Conservation (phyloP, 2,797 vertebrate genomes). For the Anisognathus igniventris region DNA sequence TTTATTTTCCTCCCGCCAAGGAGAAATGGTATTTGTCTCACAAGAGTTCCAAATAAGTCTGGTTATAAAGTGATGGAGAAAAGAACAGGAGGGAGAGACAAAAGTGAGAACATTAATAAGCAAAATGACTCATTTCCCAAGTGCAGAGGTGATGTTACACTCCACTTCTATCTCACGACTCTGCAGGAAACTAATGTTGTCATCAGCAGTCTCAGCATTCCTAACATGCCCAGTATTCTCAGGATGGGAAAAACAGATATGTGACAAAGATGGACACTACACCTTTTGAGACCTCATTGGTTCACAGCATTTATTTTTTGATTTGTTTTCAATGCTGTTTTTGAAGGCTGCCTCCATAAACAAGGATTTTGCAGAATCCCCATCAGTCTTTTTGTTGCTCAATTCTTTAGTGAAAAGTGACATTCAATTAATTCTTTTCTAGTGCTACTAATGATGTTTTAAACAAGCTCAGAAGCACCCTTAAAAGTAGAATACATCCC, state of each 20-base stretch:
- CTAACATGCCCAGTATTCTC: background rate
- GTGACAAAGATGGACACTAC: background rate
- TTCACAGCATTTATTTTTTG: background rate
- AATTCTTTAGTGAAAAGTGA: background rate
- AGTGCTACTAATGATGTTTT: background rate
- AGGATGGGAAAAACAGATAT: slow-evolving; percentile 8
- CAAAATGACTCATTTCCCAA: slow-evolving; percentile 41
- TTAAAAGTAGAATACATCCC: slow-evolving; percentile 27
- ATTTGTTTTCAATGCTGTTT: background rate
- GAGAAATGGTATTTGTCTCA: slow-evolving; percentile 50
- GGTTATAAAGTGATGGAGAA: slow-evolving; percentile 4
- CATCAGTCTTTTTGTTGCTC: background rate
- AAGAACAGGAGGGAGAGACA: slow-evolving; percentile 33
- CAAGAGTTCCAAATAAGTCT: slow-evolving; percentile 46
- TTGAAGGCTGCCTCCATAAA: background rate
- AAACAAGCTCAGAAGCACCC: slow-evolving; percentile 9
- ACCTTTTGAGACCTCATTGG: background rate
- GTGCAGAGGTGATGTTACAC: slow-evolving; percentile 39
- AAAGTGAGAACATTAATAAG: slow-evolving; percentile 42
- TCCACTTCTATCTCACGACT: background rate
- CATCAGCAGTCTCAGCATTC: background rate
- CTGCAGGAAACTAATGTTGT: background rate
- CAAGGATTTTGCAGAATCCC: background rate
- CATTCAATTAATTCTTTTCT: background rate
- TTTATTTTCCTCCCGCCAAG: slow-evolving; percentile 58